These are phyloP conservation scores for Simalia tracyae DNA, from an alignment of 2,797 vertebrate genomes.

Conservation along the genomic window DNA sequence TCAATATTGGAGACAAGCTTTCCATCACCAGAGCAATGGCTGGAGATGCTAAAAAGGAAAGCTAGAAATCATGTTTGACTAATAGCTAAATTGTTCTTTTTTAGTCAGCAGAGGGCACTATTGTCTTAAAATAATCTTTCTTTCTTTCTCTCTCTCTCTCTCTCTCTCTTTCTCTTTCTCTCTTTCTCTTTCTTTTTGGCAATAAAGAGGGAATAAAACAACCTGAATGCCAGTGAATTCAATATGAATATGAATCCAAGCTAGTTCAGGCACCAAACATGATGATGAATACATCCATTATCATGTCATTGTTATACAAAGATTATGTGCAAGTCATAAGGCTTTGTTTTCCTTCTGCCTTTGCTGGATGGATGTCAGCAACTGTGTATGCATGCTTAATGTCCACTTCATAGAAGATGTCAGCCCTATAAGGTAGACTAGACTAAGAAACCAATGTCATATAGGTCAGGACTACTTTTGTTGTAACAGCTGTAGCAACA, in stretches of 20 bases:
- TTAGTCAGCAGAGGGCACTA: slow-evolving; percentile 58
- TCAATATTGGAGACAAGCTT: background rate
- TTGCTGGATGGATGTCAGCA: no score
- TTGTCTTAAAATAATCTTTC: background rate
- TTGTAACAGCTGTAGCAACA: no score
- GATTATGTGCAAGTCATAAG: background rate
- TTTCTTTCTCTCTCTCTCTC: background rate
- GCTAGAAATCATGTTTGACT: background rate
- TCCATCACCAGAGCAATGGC: background rate
- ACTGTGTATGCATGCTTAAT: no score
- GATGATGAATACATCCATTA: background rate
- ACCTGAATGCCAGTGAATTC: background rate
- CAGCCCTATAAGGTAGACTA: no score
- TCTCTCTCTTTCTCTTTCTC: rapidly evolving
- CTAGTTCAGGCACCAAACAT: background rate
- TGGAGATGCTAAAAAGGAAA: background rate
- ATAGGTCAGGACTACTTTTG: no score
- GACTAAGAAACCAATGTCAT: no score
- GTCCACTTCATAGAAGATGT: no score
- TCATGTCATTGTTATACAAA: no score
- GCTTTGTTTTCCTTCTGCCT: background rate
- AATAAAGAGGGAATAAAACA: rapidly evolving
- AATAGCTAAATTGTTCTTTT: background rate
- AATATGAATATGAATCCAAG: background rate
- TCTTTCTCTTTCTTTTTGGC: background rate